phyloP scores from a whole-genome alignment of 2,888 invertebrate species.

The Helobdella robusta region DNA sequence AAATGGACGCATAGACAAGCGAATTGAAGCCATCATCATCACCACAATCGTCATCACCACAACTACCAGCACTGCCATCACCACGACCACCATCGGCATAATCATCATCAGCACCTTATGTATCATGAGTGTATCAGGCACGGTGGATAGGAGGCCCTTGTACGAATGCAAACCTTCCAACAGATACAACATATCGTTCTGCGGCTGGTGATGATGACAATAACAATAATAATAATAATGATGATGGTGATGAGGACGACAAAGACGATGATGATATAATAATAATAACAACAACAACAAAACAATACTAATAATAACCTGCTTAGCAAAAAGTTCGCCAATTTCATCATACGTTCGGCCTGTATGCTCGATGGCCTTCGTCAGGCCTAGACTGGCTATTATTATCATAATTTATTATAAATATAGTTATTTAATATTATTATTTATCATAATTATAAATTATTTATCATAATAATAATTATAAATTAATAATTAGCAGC shows the following conservation, averaged over 20 bases:
- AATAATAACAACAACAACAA: neutral
- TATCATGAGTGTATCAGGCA: constrained; percentile 60
- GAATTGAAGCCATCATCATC: too few species aligned
- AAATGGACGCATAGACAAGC: too few species aligned
- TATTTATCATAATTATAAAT: too few species aligned
- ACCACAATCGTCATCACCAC: neutral
- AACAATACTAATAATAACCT: constrained; percentile 53
- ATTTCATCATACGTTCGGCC: constrained; percentile 82
- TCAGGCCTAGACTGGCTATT: constrained; percentile 51
- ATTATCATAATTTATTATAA: too few species aligned
- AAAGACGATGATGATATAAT: neutral
- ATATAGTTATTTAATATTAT: too few species aligned
- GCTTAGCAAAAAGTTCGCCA: constrained; percentile 78
- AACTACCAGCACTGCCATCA: neutral
- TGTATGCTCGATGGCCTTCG: constrained; percentile 71
- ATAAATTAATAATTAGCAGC: neutral
- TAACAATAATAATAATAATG: neutral
- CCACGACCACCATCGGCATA: constrained; percentile 2
- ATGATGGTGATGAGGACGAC: constrained; percentile 6
- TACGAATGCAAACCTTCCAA: constrained; percentile 85
- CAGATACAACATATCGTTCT: constrained; percentile 62
- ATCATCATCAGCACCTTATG: constrained; percentile 9
- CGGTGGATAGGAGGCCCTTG: constrained; percentile 78
- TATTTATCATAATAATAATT: neutral
- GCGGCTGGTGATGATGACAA: constrained; percentile 38